A percentile compares a stretch with the other conserved stretches of the same genome.
Evolutionary conservation across 2,888 invertebrate species (phyloP).

Genomic region (Chymomyza amoena): DNA sequence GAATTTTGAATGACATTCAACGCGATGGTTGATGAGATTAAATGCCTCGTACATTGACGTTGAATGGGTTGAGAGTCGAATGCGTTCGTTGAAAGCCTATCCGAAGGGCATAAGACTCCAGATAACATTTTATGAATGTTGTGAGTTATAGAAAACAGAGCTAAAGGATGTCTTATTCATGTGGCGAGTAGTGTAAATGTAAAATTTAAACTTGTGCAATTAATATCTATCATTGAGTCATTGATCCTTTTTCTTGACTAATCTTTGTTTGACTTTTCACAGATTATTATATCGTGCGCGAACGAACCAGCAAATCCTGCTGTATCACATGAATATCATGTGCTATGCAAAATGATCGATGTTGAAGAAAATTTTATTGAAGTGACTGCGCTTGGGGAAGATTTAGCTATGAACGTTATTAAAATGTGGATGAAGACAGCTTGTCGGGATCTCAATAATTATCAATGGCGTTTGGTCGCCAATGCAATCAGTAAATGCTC

Average conservation of each 20-base stretch:
- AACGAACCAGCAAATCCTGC: slow-evolving; percentile 91
- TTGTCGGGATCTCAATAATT: slow-evolving; percentile 92
- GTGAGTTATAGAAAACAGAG: no score
- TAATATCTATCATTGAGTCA: no score
- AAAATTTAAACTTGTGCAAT: no score
- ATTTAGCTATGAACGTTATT: slow-evolving; percentile 92
- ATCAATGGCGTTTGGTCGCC: slow-evolving; percentile 96
- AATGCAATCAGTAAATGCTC: slow-evolving; percentile 96
- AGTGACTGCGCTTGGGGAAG: slow-evolving; percentile 93
- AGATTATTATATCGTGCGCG: slow-evolving; percentile 95
- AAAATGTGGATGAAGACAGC: slow-evolving; percentile 96
- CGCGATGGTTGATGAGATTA: no score
- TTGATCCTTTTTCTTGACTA: slow-evolving; percentile 6
- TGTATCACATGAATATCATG: slow-evolving; percentile 92
- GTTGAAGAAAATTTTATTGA: slow-evolving; percentile 93
- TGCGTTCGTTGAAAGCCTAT: no score
- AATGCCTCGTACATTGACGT: no score
- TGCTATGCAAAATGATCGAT: slow-evolving; percentile 92
- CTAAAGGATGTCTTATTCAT: no score
- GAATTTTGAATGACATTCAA: no score
- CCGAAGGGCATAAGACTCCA: no score
- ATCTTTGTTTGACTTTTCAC: slow-evolving; percentile 42
- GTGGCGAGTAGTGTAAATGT: no score
- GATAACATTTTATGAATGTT: no score
- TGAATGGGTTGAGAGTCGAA: no score